Percentiles rank a stretch among this genome's conserved stretches.
Evolutionary conservation across 2,888 invertebrate species (phyloP).

Genomic region (Acanthosepion esculentum): DNA sequence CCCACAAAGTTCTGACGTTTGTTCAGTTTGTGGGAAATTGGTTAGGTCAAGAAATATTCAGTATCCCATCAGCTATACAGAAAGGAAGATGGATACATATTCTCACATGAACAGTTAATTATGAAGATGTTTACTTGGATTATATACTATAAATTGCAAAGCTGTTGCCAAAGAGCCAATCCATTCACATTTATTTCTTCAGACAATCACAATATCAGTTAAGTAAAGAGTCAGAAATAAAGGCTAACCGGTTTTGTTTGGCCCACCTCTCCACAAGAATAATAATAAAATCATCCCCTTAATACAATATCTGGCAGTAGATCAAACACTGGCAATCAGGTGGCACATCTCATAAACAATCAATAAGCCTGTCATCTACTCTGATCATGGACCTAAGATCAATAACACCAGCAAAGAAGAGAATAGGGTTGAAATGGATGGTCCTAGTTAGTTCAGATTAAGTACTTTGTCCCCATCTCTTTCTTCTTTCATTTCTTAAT

Average conservation of each 20-base stretch:
- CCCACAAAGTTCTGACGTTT: no score
- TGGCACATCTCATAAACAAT: constrained; percentile 9
- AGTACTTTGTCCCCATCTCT: no score
- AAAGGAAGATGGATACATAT: no score
- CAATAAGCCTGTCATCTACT: constrained; percentile 20
- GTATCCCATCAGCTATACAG: no score
- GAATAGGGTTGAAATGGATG: no score
- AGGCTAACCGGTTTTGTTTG: not conserved
- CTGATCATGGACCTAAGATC: constrained; percentile 13
- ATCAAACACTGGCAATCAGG: not conserved
- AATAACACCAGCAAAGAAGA: not conserved
- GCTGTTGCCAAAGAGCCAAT: not conserved
- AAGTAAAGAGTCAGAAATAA: not conserved
- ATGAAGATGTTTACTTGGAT: not conserved
- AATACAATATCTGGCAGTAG: not conserved
- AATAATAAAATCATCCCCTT: not conserved
- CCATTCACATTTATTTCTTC: constrained; percentile 8
- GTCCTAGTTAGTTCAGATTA: no score
- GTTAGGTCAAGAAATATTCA: no score
- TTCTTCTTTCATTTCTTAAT: no score
- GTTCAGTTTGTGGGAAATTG: no score
- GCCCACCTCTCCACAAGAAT: not conserved
- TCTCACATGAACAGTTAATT: not conserved
- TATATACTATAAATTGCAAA: not conserved
- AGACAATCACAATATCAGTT: not conserved